phyloP scores from a whole-genome alignment of 2,888 invertebrate species.

The Tetheella fluctuosa region DNA sequence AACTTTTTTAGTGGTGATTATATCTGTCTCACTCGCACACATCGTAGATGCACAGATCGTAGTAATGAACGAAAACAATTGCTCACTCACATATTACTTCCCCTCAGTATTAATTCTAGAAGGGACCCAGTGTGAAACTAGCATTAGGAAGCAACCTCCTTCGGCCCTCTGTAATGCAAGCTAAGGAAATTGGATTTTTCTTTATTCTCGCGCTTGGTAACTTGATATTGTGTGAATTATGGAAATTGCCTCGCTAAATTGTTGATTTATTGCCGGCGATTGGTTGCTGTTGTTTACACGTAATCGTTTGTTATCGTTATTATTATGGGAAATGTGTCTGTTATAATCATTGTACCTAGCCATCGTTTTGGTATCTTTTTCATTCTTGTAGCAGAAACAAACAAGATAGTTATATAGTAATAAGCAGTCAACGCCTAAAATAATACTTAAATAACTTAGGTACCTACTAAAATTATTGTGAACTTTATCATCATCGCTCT shows the following conservation, averaged over 20 bases:
- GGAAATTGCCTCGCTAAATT: conserved; percentile 79
- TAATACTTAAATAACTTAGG: too few relatives aligned
- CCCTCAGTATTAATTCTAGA: neutral
- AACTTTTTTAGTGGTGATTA: neutral
- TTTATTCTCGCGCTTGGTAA: conserved; percentile 73
- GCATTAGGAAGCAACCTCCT: conserved; percentile 43
- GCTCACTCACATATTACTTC: neutral
- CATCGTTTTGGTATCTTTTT: neutral
- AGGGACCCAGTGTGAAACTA: conserved; percentile 52
- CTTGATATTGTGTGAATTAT: conserved; percentile 83
- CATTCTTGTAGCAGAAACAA: neutral
- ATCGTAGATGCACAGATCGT: neutral
- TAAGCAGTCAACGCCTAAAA: too few relatives aligned
- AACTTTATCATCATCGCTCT: too few relatives aligned
- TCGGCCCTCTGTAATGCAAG: conserved; percentile 72
- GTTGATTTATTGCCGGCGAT: conserved; percentile 75
- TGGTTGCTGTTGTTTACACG: conserved; percentile 51
- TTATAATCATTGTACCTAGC: conserved; percentile 22
- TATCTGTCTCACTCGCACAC: neutral
- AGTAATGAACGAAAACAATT: neutral
- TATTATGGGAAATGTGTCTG: conserved; percentile 18
- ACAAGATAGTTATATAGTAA: too few relatives aligned
- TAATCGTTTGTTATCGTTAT: conserved; percentile 33
- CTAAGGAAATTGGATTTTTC: conserved; percentile 82
- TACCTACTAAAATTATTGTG: too few relatives aligned